These are phyloP conservation scores for Drosophila basisetae DNA, from an alignment of 2,888 invertebrate species.

Conservation along the genomic window DNA sequence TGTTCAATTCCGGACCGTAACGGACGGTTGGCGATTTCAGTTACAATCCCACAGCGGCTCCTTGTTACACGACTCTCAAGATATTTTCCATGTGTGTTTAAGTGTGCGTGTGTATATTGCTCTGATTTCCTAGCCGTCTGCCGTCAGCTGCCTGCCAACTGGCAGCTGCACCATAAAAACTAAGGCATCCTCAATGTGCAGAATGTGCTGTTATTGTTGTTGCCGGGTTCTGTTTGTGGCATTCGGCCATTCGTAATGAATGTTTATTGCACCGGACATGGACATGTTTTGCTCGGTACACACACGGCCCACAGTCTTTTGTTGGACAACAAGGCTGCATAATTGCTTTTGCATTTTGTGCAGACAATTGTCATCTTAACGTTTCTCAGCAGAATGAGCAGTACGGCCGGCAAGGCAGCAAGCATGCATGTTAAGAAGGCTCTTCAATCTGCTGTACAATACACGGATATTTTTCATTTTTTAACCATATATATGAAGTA, in stretches of 20 bases:
- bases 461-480: background rate
- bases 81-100: slow-evolving; percentile 22
- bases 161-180: slow-evolving; percentile 79
- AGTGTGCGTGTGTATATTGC: slow-evolving; percentile 34
- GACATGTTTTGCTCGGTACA: slow-evolving; percentile 71
- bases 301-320: slow-evolving; percentile 39
- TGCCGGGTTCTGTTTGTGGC: slow-evolving; percentile 76
- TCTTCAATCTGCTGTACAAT: background rate
- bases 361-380: slow-evolving; percentile 45
- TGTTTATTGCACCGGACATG: slow-evolving; percentile 80
- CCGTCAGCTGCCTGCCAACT: slow-evolving; percentile 48
- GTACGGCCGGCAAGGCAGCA: background rate
- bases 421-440: background rate
- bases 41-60: slow-evolving; percentile 54
- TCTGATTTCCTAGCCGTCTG: slow-evolving; percentile 74
- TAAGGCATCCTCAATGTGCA: slow-evolving; percentile 45
- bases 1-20: slow-evolving; percentile 76
- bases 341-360: slow-evolving; percentile 70
- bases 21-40: slow-evolving; percentile 59
- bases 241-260: slow-evolving; percentile 77
- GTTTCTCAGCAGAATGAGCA: slow-evolving; percentile 35
- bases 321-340: slow-evolving; percentile 67
- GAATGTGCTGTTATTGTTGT: slow-evolving; percentile 29
- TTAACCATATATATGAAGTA: background rate
- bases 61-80: slow-evolving; percentile 49